These are phyloP conservation scores for Phyllotreta striolata DNA, from an alignment of 2,888 invertebrate species.

Conservation along the genomic window DNA sequence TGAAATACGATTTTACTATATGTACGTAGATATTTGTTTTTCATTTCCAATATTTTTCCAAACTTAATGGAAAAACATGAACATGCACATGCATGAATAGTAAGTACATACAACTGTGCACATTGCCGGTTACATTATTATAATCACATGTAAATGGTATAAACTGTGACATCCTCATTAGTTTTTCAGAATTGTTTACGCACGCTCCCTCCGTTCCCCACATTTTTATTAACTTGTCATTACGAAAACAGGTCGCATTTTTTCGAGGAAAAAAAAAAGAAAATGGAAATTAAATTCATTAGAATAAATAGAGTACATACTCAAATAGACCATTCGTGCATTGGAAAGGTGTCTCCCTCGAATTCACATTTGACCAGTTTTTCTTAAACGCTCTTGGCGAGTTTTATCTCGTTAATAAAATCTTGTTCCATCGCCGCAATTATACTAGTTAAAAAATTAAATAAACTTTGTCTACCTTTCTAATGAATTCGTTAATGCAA, in stretches of 20 bases:
- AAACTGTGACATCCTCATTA: constrained; percentile 50
- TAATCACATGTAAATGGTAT: constrained; percentile 41
- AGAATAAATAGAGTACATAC: not conserved
- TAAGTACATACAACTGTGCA: not conserved
- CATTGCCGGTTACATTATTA: constrained; percentile 14
- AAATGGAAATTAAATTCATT: not conserved
- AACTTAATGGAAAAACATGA: not conserved
- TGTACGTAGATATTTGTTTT: too few species aligned
- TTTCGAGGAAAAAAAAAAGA: constrained; percentile 2
- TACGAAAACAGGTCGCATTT: not conserved
- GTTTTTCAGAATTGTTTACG: constrained; percentile 23
- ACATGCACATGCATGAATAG: not conserved
- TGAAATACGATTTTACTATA: too few species aligned
- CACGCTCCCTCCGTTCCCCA: constrained; percentile 10
- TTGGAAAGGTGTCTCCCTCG: not conserved
- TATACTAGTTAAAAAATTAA: constrained; percentile 31
- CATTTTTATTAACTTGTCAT: not conserved
- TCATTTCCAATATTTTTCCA: too few species aligned
- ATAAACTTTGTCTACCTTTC: constrained; percentile 29
- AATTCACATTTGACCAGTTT: not conserved
- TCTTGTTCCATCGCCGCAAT: constrained; percentile 15
- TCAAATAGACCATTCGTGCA: not conserved
- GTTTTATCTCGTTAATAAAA: too few species aligned
- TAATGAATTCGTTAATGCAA: constrained; percentile 25
- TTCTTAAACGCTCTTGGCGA: not conserved